These are phyloP conservation scores for Harpegnathos saltator DNA, from an alignment of 1,140 invertebrate species.

Conservation along the genomic window DNA sequence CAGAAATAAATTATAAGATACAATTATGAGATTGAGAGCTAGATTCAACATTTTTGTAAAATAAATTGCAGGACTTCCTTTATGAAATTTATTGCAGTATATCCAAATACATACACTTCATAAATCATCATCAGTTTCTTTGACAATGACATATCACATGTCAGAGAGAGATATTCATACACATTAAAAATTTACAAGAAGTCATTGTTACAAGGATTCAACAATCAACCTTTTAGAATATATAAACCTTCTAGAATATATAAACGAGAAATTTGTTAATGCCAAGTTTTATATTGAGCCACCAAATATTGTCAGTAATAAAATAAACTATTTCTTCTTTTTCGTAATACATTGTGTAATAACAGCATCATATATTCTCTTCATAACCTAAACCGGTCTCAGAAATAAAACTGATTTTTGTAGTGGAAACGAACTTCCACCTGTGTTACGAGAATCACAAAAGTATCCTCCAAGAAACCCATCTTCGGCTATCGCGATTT, in stretches of 20 bases:
- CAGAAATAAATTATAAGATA: conserved; percentile 23
- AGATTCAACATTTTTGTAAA: conserved; percentile 59
- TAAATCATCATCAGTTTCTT: conserved; percentile 12
- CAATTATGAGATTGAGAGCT: not conserved
- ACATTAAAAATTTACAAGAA: conserved; percentile 7
- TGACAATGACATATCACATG: conserved; percentile 17
- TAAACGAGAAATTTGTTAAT: not conserved
- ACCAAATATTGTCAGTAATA: not conserved
- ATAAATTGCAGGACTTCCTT: conserved; percentile 57
- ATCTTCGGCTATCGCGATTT: conserved; percentile 82
- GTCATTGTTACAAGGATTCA: not conserved
- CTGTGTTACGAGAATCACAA: conserved; percentile 90
- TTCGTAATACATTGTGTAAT: not conserved
- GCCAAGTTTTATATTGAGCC: not conserved
- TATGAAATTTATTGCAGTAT: conserved; percentile 61
- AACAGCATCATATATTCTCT: conserved; percentile 8
- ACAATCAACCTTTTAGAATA: not conserved
- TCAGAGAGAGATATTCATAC: not conserved
- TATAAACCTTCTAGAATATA: conserved; percentile 7
- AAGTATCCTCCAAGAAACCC: conserved; percentile 90
- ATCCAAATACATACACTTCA: conserved; percentile 24
- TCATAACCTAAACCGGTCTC: conserved; percentile 46
- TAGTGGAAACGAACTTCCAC: conserved; percentile 81
- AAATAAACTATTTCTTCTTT: conserved; percentile 11
- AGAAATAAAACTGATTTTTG: conserved; percentile 48